Evolutionary conservation across 2,888 invertebrate genomes (phyloP), one percentile per base, ranked within the genome.

Genomic region (Eristalinus sepulchralis): DNA sequence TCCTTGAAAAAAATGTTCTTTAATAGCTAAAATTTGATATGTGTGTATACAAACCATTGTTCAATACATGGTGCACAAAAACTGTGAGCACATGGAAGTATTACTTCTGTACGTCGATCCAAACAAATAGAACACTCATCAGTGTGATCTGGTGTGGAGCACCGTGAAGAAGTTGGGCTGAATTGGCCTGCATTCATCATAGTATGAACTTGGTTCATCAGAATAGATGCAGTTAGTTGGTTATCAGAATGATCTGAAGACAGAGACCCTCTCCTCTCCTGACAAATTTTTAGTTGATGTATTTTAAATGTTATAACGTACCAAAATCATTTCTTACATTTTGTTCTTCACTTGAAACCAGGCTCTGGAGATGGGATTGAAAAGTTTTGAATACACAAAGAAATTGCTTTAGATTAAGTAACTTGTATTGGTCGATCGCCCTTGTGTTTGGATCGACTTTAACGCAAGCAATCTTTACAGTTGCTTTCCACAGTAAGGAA

Each of bases 121-220:
- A 96, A 94, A 91, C 96, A 96, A 89, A 96, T 96, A 89, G 95
- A 95, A 89, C 96, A 96, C 90, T 95, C 95, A 67, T 93, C 93
- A 33, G 92, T 90, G 77, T 92, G 92, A 53, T 92, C 92, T 17
- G 89, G 89, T 60, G 89, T 90, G 6, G 88, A 86, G 64, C 89
- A 90, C 47, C 59, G 70, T 88, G 83, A 78, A 82, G 90, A 89
- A 20, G 88, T 88, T 2, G 88, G 86, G 57, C 84, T 88, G 66
- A 78, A 88, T 66, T 24, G 88, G 1, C 83, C 82, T 68, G 81
- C 89, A 17, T 87, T 71, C 17, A 90, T 89, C 59, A 90, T 80
- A 2, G 86, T 89, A 36, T 90, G 90, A n/a, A 92, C 90, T 76
- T 92, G 90, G 68, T 92, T 90, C 89, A 93, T 90, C 36, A 94